These are phyloP conservation scores for Daboia siamensis DNA, from an alignment of 2,113 vertebrate species.

Conservation along the genomic window DNA sequence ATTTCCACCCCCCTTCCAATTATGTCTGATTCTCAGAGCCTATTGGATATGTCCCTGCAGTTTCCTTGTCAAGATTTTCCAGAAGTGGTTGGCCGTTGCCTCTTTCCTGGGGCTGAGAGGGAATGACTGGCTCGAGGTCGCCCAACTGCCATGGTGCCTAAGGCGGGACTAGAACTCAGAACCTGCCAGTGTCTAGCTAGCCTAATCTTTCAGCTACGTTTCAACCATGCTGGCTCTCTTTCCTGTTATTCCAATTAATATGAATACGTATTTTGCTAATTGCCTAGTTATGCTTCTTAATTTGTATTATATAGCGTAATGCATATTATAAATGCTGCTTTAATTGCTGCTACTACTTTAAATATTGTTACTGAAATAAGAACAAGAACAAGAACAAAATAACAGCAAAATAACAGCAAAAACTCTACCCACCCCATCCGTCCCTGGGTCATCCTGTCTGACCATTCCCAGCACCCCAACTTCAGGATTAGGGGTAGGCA, in stretches of 20 bases:
- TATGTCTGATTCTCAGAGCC: no score
- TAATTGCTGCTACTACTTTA: background rate
- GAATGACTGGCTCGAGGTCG: background rate
- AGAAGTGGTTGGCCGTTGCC: background rate
- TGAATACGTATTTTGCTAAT: background rate
- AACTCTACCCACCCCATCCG: background rate
- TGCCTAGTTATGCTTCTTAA: background rate
- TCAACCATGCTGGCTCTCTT: background rate
- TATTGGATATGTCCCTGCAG: no score
- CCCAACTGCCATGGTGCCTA: no score
- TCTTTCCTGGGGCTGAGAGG: background rate
- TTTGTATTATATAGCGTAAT: background rate
- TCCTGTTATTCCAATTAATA: background rate
- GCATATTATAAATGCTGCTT: background rate
- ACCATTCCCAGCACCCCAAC: background rate
- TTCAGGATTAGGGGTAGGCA: no score
- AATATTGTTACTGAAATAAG: background rate
- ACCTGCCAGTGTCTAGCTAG: background rate
- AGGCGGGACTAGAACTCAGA: background rate
- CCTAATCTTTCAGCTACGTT: background rate
- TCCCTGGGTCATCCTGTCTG: background rate
- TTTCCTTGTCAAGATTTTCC: no score
- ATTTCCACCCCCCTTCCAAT: no score
- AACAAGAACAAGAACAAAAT: no score
- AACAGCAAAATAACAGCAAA: no score